Percentiles rank a stretch among this genome's conserved stretches.
Evolutionary conservation across 2,888 invertebrate genomes (phyloP).

Genomic region (Stomorhina lunata): DNA sequence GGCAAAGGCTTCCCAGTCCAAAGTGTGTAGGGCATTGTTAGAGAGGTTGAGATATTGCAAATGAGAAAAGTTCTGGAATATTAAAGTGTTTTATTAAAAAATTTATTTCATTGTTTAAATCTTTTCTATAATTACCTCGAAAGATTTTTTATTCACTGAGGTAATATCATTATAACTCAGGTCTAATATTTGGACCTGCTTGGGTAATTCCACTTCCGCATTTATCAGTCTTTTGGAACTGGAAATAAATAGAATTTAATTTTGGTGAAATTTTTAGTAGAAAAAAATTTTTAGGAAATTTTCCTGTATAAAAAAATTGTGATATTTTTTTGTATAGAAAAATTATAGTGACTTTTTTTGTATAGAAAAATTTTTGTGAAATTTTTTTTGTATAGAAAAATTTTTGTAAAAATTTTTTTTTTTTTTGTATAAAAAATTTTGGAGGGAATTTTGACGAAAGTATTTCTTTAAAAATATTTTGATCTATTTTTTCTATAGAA

Average conservation of each 20-base stretch:
- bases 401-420: too few species aligned
- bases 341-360: background rate
- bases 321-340: too few species aligned
- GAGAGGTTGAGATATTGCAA: slow-evolving; percentile 77
- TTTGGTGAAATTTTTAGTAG: background rate
- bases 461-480: too few species aligned
- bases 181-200: slow-evolving; percentile 83
- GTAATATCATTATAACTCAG: slow-evolving; percentile 84
- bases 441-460: too few species aligned
- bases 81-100: background rate
- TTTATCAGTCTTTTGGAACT: slow-evolving; percentile 83
- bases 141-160: slow-evolving; percentile 83
- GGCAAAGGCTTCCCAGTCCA: slow-evolving; percentile 83
- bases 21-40: slow-evolving; percentile 83
- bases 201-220: slow-evolving; percentile 83
- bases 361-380: too few species aligned
- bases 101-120: background rate
- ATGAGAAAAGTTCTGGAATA: slow-evolving; percentile 72
- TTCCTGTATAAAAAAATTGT: too few species aligned
- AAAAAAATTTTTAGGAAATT: too few species aligned
- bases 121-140: slow-evolving; percentile 81
- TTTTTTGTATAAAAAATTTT: too few species aligned
- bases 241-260: background rate
- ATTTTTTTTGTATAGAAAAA: too few species aligned
- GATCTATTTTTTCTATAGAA: too few species aligned